These are phyloP conservation scores for Hypercompe scribonia DNA, from an alignment of 2,888 invertebrate genomes.

Conservation along the genomic window DNA sequence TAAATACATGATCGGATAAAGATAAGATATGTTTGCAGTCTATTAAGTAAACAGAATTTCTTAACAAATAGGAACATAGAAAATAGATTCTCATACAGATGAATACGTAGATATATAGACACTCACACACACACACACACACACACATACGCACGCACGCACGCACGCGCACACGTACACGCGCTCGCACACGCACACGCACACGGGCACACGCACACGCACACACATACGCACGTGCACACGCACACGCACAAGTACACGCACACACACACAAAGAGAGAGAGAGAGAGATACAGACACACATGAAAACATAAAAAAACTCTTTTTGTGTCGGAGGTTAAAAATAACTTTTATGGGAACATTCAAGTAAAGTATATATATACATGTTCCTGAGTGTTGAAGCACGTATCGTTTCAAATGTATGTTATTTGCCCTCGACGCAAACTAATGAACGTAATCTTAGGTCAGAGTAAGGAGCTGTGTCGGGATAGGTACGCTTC, in stretches of 20 bases:
- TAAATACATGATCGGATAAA: neutral
- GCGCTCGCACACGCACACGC: neutral
- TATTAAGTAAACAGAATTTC: neutral
- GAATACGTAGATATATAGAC: neutral
- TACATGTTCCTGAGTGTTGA: neutral
- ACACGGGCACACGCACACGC: no score
- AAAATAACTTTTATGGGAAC: no score
- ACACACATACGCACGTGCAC: no score
- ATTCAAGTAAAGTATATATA: no score
- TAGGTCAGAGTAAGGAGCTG: neutral
- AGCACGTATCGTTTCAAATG: neutral
- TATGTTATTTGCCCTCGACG: neutral
- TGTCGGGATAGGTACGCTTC: conserved; percentile 9
- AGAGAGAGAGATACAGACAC: no score
- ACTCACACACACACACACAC: no score
- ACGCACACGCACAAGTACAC: no score
- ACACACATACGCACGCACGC: no score
- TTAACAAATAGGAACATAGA: neutral
- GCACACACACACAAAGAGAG: neutral
- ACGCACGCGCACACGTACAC: neutral
- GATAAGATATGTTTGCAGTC: neutral
- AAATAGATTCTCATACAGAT: neutral
- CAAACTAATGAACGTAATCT: conserved; percentile 15
- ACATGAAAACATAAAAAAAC: no score
- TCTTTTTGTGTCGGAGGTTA: no score